Evolutionary conservation across 2,113 vertebrate genomes (phyloP), one percentile per base, ranked within the genome.

Genomic region (Otus sunia): DNA sequence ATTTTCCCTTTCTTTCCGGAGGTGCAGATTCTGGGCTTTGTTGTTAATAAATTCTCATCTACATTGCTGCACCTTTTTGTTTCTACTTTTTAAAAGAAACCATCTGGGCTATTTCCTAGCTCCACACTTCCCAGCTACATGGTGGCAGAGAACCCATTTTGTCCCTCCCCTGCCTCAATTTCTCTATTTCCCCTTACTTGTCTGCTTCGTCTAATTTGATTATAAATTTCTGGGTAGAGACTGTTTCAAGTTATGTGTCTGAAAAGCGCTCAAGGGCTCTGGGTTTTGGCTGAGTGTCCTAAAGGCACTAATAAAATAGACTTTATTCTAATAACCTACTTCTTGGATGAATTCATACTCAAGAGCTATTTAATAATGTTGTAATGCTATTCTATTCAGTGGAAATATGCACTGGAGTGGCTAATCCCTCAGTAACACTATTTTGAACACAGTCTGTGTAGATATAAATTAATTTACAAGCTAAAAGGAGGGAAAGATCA

Each of bases 1-100:
- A 98, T 98, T 98, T 98, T 96, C 95, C 96, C 94, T 98, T 97
- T 98, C 97, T 97, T 98, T 97, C 97, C 68, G 69, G 95, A 97
- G 97, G 97, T 97, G 94, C 95, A 94, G 96, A 96, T 97, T 96
- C 97, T 94, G 94, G 92, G 97, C 95, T 97, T 96, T 97, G 97
- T 96, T 97, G 97, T 97, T 98, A 98, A 98, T 97, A 96, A 96
- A 88, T 91, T 78, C 92, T 95, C 97, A 96, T 98, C 97, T 98
- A 98, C 90, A 94, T 88, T 21, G 83, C 93, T 97, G 92, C 93
- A 92, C 96, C 97, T 97, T 96, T 96, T 97, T 15, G 4, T 60
- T 94, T 97, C 90, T 91, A 94, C 94, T 93, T 96, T 95, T 79
- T 39, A 23, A 97, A 96, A 93, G 68, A 93, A 95, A 63, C 72